Evolutionary conservation across 2,888 invertebrate species (phyloP), one percentile per base, ranked within the genome.

Genomic region (Tetanocera ferruginea): DNA sequence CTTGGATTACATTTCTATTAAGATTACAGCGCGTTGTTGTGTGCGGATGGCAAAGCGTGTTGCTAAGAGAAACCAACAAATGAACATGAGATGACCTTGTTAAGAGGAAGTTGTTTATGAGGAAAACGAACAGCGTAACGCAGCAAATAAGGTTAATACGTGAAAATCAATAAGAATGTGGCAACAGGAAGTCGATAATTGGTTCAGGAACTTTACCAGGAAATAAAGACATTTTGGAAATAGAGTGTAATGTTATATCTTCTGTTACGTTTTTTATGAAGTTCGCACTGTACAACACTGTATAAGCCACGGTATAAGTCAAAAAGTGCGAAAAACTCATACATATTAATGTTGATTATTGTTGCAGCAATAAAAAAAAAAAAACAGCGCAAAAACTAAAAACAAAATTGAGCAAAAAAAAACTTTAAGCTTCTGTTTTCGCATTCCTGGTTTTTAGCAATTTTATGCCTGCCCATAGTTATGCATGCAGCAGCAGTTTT

Each of bases 1-100:
- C 72, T 57, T 60, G 75, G 79, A 75, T 83, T 82, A 83, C 80
- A 83, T 79, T 83, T 83, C 80, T 82, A 83, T 83, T 82, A 83
- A 82, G 82, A 83, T 82, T 80, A 77, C 80, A 79, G 74, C 76
- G 78, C 78, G 78, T 79, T 76, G 80, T 69, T 71, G 71, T 52
- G n/a, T 25, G 14, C 5, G 28, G 25, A 25, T 17, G 28, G 6
- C 66, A 6, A 25, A 69, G 28, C 70, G 70, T 70, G 52, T 70
- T 52, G 31, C 71, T 34, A 34, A 52, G 37, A 31, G 71, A 71
- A 72, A 72, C 72, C 60, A 72, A 72, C 57, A 72, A 72, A 72
- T 55, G 37, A 37, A 23, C 14, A 28, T 31, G 52, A 71, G 31
- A 71, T 71, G 71, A 71, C 57, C 71, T 71, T 55, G 52, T 52